Evolutionary conservation across 2,888 invertebrate genomes (phyloP), one percentile per base, ranked within the genome.

Genomic region (Calliopum simillimum): DNA sequence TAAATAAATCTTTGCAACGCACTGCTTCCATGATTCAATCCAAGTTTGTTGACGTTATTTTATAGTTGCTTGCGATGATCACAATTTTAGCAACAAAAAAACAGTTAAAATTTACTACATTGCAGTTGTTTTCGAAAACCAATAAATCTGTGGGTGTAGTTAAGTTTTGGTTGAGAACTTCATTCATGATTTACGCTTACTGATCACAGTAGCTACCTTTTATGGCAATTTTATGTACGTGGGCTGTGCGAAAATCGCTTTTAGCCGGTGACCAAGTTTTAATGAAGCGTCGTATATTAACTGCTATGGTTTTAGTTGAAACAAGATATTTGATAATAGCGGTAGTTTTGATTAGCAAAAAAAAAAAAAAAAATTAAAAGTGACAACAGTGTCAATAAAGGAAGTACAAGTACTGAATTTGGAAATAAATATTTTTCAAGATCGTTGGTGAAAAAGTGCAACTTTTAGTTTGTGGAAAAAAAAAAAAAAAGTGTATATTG

Each of bases 31-130:
- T 59, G 43, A 59, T 33, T 59, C 59, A 59, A n/a, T 41, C n/a
- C 12, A n/a, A 43, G 43, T 59, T 59, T 59, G 59, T 59, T 59
- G 59, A 43, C 59, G 43, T 59, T 59, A 59, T 33, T 43, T 59
- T 59, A 41, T 8, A 33, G 43, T 59, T 41, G 43, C 19, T 43
- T 33, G 59, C 19, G 56, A 13, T 56, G 33, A 19, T 41, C 13
- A 41, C 41, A 41, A 16, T 13, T 19, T 33, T 41, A 16, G 33
- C 14, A 12, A 41, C 11, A 41, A 41, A 4, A n/a, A 43, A 12
- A 19, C 16, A 19, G n/a, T 13, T 25, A 16, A 59, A 58, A 13
- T 56, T 41, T 33, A 33, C 33, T 33, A n/a, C 41, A 33, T 59
- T 59, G 41, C 41, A 59, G 59, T 19, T 16, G 59, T 59, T 59